These are phyloP conservation scores for Dreissena polymorpha DNA, from an alignment of 1,140 invertebrate species.

Conservation along the genomic window DNA sequence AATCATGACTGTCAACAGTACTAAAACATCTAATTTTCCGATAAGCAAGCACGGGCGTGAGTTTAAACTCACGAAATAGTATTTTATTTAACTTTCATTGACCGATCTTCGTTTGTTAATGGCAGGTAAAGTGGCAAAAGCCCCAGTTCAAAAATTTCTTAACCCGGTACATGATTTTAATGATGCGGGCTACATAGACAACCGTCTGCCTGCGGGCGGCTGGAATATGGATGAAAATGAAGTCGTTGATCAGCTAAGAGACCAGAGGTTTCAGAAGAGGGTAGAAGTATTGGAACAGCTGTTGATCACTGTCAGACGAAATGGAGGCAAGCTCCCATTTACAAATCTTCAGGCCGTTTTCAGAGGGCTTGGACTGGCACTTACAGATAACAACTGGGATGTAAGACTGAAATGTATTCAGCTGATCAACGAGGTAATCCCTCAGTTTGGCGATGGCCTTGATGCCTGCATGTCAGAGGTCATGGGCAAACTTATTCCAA, in stretches of 20 bases:
- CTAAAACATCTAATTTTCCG: no score
- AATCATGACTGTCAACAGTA: constrained; percentile 44
- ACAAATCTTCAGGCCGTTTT: constrained; percentile 75
- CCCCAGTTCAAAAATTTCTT: constrained; percentile 73
- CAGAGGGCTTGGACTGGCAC: constrained; percentile 70
- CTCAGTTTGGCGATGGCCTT: constrained; percentile 75
- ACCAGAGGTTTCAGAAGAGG: constrained; percentile 75
- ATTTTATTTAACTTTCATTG: no score
- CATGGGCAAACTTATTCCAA: constrained; percentile 74
- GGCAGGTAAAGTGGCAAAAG: constrained; percentile 71
- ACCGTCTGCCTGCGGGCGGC: constrained; percentile 66
- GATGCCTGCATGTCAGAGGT: constrained; percentile 77
- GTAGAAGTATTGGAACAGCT: constrained; percentile 77
- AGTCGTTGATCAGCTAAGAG: constrained; percentile 74
- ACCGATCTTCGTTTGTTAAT: constrained; percentile 42
- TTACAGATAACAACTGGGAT: constrained; percentile 76
- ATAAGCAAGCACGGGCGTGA: no score
- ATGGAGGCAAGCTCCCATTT: constrained; percentile 77
- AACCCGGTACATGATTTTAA: constrained; percentile 71
- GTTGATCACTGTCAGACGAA: constrained; percentile 72
- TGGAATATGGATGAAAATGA: constrained; percentile 77
- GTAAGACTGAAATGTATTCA: constrained; percentile 77
- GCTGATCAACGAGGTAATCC: constrained; percentile 77
- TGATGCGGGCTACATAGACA: constrained; percentile 68
- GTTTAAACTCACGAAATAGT: no score